Conservation (phyloP, 1,140 invertebrate species). For the Drosophila erecta region DNA sequence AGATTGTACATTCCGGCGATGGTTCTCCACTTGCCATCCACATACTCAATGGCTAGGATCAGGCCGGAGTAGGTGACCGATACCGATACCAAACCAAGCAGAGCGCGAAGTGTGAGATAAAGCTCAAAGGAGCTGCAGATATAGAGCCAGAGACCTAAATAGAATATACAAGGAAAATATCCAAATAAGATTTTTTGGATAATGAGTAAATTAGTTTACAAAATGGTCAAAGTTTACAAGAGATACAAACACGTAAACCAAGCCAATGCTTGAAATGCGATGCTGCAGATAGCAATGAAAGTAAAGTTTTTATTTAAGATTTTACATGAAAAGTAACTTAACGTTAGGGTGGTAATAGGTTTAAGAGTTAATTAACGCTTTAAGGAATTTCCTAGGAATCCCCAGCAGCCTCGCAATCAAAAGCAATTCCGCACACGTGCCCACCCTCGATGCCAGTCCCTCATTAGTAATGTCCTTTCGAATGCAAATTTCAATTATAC, state of each 20-base stretch:
- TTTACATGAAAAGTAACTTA: neutral
- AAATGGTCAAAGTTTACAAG: neutral
- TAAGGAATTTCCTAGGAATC: neutral
- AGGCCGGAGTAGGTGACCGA: constrained; percentile 90
- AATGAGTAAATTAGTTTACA: neutral
- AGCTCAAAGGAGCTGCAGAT: constrained; percentile 88
- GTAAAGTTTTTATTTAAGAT: neutral
- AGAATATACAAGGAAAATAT: neutral
- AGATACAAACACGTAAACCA: neutral
- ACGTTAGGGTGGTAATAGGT: neutral
- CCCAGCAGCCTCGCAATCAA: constrained; percentile 23
- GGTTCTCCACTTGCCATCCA: constrained; percentile 90
- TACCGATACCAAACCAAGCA: constrained; percentile 89
- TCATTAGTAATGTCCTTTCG: constrained; percentile 74
- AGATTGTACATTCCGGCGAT: constrained; percentile 90
- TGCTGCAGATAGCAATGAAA: too few relatives aligned
- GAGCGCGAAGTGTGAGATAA: constrained; percentile 87
- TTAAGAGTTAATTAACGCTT: neutral
- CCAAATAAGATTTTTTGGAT: too few relatives aligned
- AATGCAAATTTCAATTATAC: constrained; percentile 75
- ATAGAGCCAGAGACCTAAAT: constrained; percentile 86
- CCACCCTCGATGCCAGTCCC: constrained; percentile 6
- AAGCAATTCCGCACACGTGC: constrained; percentile 12
- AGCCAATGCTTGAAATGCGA: too few relatives aligned
- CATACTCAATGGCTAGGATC: constrained; percentile 89